Evolutionary conservation across 2,113 vertebrate species (phyloP).

Genomic region (Odocoileus virginianus): DNA sequence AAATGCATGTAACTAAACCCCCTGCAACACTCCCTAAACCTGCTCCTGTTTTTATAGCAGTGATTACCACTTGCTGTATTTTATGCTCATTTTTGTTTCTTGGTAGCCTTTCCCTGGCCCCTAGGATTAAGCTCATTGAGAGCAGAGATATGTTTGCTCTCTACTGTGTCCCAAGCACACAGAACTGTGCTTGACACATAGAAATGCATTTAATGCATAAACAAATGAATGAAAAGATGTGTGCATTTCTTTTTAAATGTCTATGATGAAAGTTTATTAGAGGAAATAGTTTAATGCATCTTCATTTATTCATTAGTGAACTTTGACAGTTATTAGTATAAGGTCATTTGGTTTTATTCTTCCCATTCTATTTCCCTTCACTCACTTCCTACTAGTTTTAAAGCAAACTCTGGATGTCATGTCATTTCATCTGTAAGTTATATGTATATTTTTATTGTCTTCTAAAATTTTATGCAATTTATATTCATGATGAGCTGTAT

Average conservation of each 20-base stretch:
- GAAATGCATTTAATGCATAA: background rate
- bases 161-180: background rate
- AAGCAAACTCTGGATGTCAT: background rate
- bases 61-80: constrained; percentile 15
- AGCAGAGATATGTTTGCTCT: background rate
- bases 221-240: background rate
- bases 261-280: background rate
- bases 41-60: constrained; percentile 29
- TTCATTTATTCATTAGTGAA: background rate
- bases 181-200: background rate
- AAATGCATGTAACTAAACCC: constrained; percentile 13
- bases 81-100: constrained; percentile 31
- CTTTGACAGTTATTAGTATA: background rate
- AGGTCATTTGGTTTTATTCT: background rate
- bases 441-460: background rate
- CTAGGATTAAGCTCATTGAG: constrained; percentile 8
- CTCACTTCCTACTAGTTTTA: background rate
- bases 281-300: background rate
- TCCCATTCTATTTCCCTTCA: background rate
- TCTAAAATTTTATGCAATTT: background rate
- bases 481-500: background rate
- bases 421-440: background rate
- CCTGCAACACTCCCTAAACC: constrained; percentile 7
- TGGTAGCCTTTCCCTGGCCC: background rate
- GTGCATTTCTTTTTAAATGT: background rate